Conservation (phyloP, 2,797 vertebrate genomes). For the Adelosebastes latens region DNA sequence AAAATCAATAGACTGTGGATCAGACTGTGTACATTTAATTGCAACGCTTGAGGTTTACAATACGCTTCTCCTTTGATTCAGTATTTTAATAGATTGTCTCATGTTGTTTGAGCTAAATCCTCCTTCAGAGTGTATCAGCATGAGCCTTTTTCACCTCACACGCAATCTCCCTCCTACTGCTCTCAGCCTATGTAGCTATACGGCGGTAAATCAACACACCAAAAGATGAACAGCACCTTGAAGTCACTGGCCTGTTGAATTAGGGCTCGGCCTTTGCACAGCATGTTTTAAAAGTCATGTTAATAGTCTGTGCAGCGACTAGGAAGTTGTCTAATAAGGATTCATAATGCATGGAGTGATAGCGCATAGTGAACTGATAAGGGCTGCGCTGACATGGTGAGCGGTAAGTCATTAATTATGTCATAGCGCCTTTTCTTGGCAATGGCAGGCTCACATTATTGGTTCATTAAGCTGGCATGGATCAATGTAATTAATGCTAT, state of each 20-base stretch:
- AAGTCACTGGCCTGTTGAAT: constrained; percentile 29
- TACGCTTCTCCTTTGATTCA: constrained; percentile 22
- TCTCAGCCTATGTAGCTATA: not conserved
- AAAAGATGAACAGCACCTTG: constrained; percentile 13
- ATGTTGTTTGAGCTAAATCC: constrained; percentile 36
- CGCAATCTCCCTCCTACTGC: not conserved
- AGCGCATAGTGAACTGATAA: constrained; percentile 75
- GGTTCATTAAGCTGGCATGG: constrained; percentile 78
- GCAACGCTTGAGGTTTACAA: constrained; percentile 54
- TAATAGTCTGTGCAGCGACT: constrained; percentile 36
- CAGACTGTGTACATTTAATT: constrained; percentile 63
- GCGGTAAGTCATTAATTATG: constrained; percentile 79
- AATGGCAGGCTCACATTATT: constrained; percentile 74
- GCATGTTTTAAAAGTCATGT: constrained; percentile 46
- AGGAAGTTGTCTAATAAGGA: constrained; percentile 53
- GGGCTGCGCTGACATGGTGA: constrained; percentile 69
- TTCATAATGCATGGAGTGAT: constrained; percentile 68
- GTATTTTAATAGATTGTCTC: constrained; percentile 50
- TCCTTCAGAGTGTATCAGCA: constrained; percentile 12
- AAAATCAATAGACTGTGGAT: constrained; percentile 67
- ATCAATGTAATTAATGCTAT: constrained; percentile 78
- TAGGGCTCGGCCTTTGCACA: constrained; percentile 7
- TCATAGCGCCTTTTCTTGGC: constrained; percentile 75
- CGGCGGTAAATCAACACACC: constrained; percentile 19
- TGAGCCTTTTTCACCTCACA: constrained; percentile 1